Conservation (phyloP, 2,113 vertebrate species). For the Phalacrocorax brasilianus region DNA sequence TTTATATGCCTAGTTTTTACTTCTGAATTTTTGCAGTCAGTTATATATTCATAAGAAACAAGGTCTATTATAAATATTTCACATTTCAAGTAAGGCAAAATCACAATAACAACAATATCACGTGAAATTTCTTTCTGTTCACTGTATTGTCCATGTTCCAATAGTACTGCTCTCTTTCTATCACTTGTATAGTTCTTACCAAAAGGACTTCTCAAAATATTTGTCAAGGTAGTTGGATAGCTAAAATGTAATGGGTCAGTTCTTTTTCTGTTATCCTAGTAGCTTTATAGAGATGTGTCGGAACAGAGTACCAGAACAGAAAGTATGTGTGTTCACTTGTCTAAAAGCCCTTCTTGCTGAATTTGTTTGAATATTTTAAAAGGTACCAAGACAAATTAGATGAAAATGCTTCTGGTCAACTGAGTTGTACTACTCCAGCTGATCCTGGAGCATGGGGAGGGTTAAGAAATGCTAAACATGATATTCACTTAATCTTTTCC, state of each 20-base stretch:
- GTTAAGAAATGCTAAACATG: not conserved
- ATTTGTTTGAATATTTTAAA: not conserved
- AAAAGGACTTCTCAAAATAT: not conserved
- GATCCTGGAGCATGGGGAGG: not conserved
- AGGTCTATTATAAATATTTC: not conserved
- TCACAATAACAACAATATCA: not conserved
- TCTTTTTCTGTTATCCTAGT: not conserved
- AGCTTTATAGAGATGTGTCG: not conserved
- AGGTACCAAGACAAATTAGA: not conserved
- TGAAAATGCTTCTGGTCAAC: not conserved
- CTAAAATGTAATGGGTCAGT: not conserved
- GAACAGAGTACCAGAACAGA: not conserved
- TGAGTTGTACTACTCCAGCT: not conserved
- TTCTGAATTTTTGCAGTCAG: not conserved
- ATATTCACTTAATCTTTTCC: constrained; percentile 5
- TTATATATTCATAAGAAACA: not conserved
- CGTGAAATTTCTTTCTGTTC: not conserved
- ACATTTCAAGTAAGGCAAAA: not conserved
- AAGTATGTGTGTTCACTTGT: not conserved
- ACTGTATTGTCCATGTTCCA: fast-evolving
- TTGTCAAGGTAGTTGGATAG: not conserved
- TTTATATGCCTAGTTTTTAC: not conserved
- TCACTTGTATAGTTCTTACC: not conserved
- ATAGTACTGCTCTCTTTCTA: not conserved
- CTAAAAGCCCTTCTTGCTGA: not conserved